Evolutionary conservation across 2,113 vertebrate species (phyloP).

Genomic region (Gasterosteus aculeatus): DNA sequence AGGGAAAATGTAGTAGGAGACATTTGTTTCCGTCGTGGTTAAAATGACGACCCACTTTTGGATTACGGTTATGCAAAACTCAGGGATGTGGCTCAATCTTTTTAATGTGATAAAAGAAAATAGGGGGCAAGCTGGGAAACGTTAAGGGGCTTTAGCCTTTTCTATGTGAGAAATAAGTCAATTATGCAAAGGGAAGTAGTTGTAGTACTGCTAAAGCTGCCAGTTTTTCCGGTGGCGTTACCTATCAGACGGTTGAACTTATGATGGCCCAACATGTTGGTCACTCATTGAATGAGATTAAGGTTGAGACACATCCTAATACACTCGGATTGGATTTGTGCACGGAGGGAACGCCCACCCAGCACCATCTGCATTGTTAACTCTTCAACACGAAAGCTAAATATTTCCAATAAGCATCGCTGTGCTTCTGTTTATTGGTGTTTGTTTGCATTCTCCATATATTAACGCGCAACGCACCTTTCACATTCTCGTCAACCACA

Average conservation of each 20-base stretch:
- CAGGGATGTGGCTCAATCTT: background rate
- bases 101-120: background rate
- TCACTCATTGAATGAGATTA: background rate
- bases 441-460: no score
- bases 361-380: background rate
- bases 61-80: background rate
- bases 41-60: background rate
- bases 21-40: background rate
- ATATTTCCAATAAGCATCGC: background rate
- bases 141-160: background rate
- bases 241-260: background rate
- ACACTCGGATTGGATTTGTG: background rate
- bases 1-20: background rate
- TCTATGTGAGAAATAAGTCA: background rate
- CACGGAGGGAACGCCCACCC: background rate
- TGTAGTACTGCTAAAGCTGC: background rate
- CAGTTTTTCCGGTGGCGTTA: background rate
- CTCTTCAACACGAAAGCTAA: background rate
- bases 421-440: background rate
- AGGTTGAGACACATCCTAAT: conserved; percentile 5
- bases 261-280: background rate
- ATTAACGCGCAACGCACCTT: background rate
- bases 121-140: background rate
- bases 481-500: background rate
- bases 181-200: background rate